Evolutionary conservation across 2,888 invertebrate genomes (phyloP).

Genomic region (Acanthococcus lagerstroemiae): DNA sequence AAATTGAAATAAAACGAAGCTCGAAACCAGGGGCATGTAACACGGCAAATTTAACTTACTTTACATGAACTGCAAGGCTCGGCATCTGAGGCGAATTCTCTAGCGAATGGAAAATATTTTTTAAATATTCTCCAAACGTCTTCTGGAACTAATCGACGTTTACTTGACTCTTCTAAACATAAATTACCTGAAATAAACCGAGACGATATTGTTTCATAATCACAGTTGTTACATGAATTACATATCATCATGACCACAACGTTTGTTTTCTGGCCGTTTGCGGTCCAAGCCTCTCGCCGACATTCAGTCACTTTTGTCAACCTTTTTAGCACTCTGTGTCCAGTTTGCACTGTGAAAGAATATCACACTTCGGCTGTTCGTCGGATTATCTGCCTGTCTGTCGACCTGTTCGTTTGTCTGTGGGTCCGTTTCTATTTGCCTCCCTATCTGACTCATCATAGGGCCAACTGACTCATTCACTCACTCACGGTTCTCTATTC

Average conservation of each 20-base stretch:
- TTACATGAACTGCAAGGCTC: constrained; percentile 40
- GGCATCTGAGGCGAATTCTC: constrained; percentile 40
- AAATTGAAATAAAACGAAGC: too few relatives aligned
- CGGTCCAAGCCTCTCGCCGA: too few relatives aligned
- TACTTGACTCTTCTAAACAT: constrained; percentile 39
- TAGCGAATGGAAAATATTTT: constrained; percentile 44
- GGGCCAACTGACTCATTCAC: too few relatives aligned
- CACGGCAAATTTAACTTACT: constrained; percentile 35
- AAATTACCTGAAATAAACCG: constrained; percentile 40
- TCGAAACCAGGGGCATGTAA: neutral
- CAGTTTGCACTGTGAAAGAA: neutral
- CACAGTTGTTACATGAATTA: too few relatives aligned
- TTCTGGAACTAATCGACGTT: constrained; percentile 45
- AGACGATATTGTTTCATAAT: neutral
- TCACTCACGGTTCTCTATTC: too few relatives aligned
- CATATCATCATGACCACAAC: too few relatives aligned
- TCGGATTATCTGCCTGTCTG: too few relatives aligned
- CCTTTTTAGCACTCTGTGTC: neutral
- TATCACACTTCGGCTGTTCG: neutral
- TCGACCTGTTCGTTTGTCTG: too few relatives aligned
- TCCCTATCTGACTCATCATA: too few relatives aligned
- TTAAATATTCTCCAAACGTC: constrained; percentile 47
- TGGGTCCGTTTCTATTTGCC: too few relatives aligned
- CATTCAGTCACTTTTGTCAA: too few relatives aligned
- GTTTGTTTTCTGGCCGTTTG: too few relatives aligned